Conservation (phyloP, 2,113 vertebrate genomes). For the Copsychus sechellarum region DNA sequence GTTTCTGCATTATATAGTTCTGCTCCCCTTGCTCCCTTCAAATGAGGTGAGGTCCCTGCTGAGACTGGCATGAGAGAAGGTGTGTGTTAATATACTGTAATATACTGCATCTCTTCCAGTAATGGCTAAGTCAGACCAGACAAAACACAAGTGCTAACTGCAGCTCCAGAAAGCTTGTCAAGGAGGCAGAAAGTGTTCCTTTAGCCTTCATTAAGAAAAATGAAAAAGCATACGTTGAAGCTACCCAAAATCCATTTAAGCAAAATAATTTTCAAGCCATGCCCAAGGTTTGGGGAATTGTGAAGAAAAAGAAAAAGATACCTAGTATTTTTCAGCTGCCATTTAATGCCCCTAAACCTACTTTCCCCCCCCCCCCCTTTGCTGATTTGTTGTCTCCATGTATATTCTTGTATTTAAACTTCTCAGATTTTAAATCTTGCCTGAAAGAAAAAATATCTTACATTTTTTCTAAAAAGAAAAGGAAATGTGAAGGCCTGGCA, state of each 20-base stretch:
- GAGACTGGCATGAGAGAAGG: background rate
- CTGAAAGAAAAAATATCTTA: background rate
- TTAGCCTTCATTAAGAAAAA: background rate
- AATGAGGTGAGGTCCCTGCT: background rate
- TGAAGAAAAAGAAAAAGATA: background rate
- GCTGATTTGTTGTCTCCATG: background rate
- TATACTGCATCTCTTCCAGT: background rate
- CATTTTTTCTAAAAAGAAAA: background rate
- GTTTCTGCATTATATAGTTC: background rate
- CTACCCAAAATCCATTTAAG: background rate
- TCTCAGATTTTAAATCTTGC: background rate
- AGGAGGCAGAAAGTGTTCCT: background rate
- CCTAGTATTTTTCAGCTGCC: background rate
- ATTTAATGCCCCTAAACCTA: background rate
- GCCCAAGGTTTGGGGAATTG: background rate
- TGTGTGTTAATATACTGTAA: background rate
- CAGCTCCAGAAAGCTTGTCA: background rate
- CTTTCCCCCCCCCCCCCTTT: too few species aligned
- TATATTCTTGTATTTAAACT: background rate
- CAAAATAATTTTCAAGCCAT: background rate
- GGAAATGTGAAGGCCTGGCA: accelerated
- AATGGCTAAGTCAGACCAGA: background rate
- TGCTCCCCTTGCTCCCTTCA: background rate
- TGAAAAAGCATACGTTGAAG: background rate
- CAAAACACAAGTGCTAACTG: background rate